phyloP scores from a whole-genome alignment of 2,113 vertebrate genomes.

The Chloroceryle aenea region DNA sequence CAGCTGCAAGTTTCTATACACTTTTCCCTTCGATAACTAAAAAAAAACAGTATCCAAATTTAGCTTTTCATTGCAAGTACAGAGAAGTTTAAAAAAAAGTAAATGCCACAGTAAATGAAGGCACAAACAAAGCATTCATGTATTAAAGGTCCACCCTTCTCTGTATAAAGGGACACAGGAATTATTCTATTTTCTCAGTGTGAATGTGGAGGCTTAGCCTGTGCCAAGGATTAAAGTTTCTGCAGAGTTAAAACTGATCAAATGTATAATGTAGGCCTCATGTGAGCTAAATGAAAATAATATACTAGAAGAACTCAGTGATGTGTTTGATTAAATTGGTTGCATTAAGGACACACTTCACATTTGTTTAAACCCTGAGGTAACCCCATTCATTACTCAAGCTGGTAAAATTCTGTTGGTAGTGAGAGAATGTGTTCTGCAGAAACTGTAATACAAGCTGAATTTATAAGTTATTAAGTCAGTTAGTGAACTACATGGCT shows the following conservation, averaged over 20 bases:
- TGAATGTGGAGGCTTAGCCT: not conserved
- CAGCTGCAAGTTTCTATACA: not conserved
- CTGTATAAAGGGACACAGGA: not conserved
- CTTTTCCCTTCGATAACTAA: not conserved
- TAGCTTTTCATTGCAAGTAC: not conserved
- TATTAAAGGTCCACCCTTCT: not conserved
- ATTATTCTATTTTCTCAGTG: not conserved
- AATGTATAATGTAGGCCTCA: conserved; percentile 14
- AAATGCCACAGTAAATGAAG: not conserved
- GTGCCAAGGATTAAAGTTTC: conserved; percentile 9
- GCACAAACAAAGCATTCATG: not conserved
- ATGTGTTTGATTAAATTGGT: conserved; percentile 65
- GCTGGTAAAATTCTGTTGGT: not conserved
- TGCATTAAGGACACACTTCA: conserved; percentile 36
- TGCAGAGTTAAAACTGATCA: conserved; percentile 60
- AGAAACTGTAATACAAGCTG: conserved; percentile 7
- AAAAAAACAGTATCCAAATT: not conserved
- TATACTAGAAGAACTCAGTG: conserved; percentile 14
- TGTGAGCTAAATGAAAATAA: conserved; percentile 52
- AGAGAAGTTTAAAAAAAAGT: not conserved
- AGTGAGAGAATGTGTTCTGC: not conserved
- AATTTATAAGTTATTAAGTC: conserved; percentile 41
- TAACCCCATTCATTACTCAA: conserved; percentile 30
- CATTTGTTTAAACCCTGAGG: conserved; percentile 47
- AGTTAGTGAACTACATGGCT: conserved; percentile 29